Evolutionary conservation across 1,140 invertebrate species (phyloP).

Genomic region (Helicoverpa armigera): DNA sequence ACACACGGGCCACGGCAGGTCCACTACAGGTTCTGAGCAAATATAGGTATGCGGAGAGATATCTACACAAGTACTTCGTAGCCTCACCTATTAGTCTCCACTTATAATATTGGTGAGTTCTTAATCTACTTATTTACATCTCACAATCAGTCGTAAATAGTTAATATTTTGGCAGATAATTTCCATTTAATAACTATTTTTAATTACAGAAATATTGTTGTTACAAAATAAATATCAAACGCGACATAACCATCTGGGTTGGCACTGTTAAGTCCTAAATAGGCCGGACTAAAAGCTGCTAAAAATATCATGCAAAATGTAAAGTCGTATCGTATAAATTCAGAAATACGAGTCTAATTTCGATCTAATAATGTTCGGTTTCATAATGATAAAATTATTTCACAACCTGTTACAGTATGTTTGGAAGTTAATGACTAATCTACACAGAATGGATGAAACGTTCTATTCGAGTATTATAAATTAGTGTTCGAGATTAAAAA

Average conservation of each 20-base stretch:
- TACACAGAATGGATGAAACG: constrained; percentile 53
- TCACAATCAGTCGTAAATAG: constrained; percentile 84
- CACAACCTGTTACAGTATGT: constrained; percentile 77
- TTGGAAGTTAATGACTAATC: constrained; percentile 57
- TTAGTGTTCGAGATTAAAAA: constrained; percentile 73
- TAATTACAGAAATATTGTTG: constrained; percentile 59
- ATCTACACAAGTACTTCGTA: constrained; percentile 81
- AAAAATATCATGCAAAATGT: constrained; percentile 67
- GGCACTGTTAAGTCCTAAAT: constrained; percentile 75
- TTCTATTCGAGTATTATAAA: constrained; percentile 50
- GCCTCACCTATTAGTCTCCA: constrained; percentile 67
- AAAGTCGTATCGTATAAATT: constrained; percentile 62
- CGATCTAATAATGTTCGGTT: constrained; percentile 51
- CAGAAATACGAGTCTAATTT: constrained; percentile 58
- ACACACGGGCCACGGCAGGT: constrained; percentile 64
- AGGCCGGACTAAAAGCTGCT: constrained; percentile 77
- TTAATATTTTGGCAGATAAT: constrained; percentile 81
- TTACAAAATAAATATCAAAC: constrained; percentile 62
- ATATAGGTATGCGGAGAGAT: constrained; percentile 83
- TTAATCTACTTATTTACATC: constrained; percentile 85
- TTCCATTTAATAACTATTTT: constrained; percentile 65
- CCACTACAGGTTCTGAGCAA: constrained; percentile 82
- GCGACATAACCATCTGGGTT: constrained; percentile 68
- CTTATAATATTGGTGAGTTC: constrained; percentile 78
- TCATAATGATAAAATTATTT: constrained; percentile 69